Evolutionary conservation across 2,797 vertebrate species (phyloP), one percentile per base, ranked within the genome.

Genomic region (Tokudaia muenninki): DNA sequence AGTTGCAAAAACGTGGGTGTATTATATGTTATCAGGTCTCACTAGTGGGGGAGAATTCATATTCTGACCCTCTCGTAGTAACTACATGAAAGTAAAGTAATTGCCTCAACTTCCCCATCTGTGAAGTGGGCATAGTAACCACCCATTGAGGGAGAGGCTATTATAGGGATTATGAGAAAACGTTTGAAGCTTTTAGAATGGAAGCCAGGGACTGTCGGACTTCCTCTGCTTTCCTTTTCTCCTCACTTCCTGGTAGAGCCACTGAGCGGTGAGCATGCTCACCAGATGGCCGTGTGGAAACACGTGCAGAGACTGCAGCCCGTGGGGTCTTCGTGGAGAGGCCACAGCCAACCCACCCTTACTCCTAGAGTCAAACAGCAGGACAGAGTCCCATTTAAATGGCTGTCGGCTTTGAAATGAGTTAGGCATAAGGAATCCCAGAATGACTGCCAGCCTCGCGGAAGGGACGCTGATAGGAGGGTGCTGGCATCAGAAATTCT

Each of bases 321-420:
- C 44, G 19, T 19, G 47, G 65, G 92, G 9, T 34, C 78, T 63
- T 22, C 1, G 1, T 63, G 44, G 61, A 14, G 21, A 78, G 34
- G 44, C 44, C 50, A 31, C 52, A 65, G 37, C 3, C 37, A 90
- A 65, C 26, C 57, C 87, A 24, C 9, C 31, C 16, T 63, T 50
- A 55, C 78, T 87, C 65, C 41, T 70, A 63, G 50, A 41, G 24
- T 47, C 63, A 67, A 89, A 63, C 44, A 29, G 19, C 29, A 41
- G 70, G 50, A 14, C 72, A 6, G 75, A 41, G 31, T 67, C 44
- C 41, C 4, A 26, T 90, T 80, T 87, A 2, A 37, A 6, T 78
- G 92, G 19, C 22, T 22, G 26, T 10, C 61, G 89, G 14, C 59
- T 92, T n/a, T 89, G 86, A 91, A 44, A n/a, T 83, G 74, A 82